phyloP scores from a whole-genome alignment of 2,797 vertebrate species.

The Hozukius guyotensis region DNA sequence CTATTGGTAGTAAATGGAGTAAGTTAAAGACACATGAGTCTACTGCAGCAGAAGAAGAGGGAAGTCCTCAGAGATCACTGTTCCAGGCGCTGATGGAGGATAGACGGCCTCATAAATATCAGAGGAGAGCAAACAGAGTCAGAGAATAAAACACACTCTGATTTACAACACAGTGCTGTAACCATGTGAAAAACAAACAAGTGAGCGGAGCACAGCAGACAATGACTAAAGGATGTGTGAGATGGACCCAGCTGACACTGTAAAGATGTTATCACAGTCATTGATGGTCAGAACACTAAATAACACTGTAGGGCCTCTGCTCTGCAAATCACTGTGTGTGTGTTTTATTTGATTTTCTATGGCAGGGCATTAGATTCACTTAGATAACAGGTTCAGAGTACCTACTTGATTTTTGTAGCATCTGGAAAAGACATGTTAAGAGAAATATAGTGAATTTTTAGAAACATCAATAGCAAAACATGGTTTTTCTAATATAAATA shows the following conservation, averaged over 20 bases:
- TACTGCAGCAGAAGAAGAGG: constrained; percentile 18
- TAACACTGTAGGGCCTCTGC: not conserved
- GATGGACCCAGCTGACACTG: constrained; percentile 2
- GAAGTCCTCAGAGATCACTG: constrained; percentile 37
- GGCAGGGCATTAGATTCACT: not conserved
- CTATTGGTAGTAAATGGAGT: not conserved
- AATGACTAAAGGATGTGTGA: constrained; percentile 28
- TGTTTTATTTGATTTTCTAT: constrained; percentile 22
- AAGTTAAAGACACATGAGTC: not conserved
- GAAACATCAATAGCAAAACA: not conserved
- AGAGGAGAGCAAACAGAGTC: constrained; percentile 50
- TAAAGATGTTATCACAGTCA: constrained; percentile 22
- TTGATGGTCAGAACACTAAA: constrained; percentile 26
- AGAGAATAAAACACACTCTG: constrained; percentile 42
- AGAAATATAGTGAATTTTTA: not conserved
- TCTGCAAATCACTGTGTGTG: constrained; percentile 7
- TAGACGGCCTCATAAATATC: constrained; percentile 52
- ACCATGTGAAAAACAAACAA: constrained; percentile 77
- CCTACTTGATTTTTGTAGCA: not conserved
- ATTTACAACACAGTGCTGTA: constrained; percentile 57
- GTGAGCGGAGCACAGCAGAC: not conserved
- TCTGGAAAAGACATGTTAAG: not conserved
- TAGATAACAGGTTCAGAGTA: constrained; percentile 21
- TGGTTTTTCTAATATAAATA: not conserved
- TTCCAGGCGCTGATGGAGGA: constrained; percentile 7